These are phyloP conservation scores for Lamprologus callipterus DNA, from an alignment of 2,113 vertebrate species.

Conservation along the genomic window DNA sequence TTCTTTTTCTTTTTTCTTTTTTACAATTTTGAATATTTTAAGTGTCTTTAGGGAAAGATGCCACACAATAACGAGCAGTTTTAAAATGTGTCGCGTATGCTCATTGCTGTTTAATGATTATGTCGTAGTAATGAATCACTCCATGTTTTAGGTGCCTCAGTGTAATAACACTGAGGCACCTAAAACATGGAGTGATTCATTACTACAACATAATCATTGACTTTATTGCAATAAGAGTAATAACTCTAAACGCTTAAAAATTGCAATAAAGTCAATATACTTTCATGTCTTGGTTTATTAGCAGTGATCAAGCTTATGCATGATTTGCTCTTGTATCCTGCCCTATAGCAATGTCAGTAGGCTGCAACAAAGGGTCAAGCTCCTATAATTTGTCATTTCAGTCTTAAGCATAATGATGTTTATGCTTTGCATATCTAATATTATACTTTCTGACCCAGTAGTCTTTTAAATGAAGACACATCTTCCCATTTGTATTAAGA, in stretches of 20 bases:
- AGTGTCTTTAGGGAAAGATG: background rate
- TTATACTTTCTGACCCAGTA: background rate
- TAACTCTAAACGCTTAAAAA: background rate
- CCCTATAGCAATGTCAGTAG: background rate
- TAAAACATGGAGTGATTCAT: background rate
- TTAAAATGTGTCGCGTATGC: fast-evolving
- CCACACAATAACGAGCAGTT: too few species aligned
- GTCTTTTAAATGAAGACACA: background rate
- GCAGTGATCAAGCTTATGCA: background rate
- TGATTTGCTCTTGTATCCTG: background rate
- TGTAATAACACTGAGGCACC: fast-evolving
- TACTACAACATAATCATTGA: background rate
- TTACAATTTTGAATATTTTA: background rate
- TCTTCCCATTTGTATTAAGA: background rate
- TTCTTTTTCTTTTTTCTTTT: fast-evolving
- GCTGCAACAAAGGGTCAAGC: background rate
- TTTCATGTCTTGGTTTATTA: background rate
- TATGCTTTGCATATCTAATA: background rate
- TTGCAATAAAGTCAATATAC: background rate
- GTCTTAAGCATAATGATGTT: background rate
- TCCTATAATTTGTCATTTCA: background rate
- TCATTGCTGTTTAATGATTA: background rate
- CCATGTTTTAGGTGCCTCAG: background rate
- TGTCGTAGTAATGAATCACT: background rate
- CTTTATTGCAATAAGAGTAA: background rate